These are phyloP conservation scores for Tonatia bakeri DNA, from an alignment of 2,113 vertebrate species.

Conservation along the genomic window DNA sequence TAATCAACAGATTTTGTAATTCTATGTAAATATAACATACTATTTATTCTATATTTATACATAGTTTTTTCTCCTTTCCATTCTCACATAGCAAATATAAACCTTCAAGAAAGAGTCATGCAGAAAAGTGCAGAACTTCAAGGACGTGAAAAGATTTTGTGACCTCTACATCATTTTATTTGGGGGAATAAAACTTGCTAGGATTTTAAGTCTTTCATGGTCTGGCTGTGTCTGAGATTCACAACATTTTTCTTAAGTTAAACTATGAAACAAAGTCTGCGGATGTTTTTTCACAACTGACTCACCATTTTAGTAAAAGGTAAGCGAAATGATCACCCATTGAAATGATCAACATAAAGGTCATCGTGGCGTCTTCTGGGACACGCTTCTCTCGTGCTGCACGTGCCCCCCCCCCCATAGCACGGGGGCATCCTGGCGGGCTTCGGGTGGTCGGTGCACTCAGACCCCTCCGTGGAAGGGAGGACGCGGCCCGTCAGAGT, in stretches of 20 bases:
- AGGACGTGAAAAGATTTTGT: neutral
- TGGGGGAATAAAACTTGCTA: neutral
- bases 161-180: neutral
- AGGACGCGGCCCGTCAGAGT: neutral
- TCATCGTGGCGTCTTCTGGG: neutral
- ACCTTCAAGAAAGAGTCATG: neutral
- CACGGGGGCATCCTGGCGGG: neutral
- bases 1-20: neutral
- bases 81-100: neutral
- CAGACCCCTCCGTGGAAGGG: neutral
- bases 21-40: neutral
- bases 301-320: neutral
- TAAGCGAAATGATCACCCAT: neutral
- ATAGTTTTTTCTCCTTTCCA: neutral
- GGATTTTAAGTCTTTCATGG: neutral
- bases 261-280: neutral
- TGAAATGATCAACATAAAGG: neutral
- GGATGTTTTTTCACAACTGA: neutral
- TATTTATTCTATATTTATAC: neutral
- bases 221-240: neutral
- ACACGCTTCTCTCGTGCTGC: neutral
- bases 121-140: neutral
- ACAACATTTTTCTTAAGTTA: neutral
- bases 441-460: neutral
- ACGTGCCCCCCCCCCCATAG: neutral